Evolutionary conservation across 64 coral and sea anemone genomes (phyloP), one percentile per base, ranked within the genome.

Genomic region (Stylophora pistillata): DNA sequence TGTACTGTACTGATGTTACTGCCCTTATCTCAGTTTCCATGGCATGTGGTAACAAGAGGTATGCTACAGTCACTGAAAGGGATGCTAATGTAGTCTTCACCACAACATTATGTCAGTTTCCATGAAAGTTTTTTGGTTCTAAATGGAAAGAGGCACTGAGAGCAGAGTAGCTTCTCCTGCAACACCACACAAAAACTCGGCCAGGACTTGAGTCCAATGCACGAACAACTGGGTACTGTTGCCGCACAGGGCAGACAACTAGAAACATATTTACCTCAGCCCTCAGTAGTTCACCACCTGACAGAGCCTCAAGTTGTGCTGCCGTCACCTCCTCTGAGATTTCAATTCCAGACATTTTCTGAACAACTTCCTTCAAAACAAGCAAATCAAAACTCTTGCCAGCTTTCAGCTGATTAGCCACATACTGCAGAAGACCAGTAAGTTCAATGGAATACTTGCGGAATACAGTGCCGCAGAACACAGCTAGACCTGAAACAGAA

Each of bases 281-380:
- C 65, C 92, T 86, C 4, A 98, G 93, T 21, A 98, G 76, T 56
- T 98, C 96, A 77, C 96, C 96, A 15, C 96, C 96, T 71, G 89
- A 98, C 15, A 98, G 31, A 92, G 96, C 96, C 72, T 98, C 96
- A 28, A 98, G 56, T 29, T 98, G 96, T 9, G 89, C 88, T 28
- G 94, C 91, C 11, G 96, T 98, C 29, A 98, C 96, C 73, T 98
- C 96, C 56, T 98, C 96, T 73, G 96, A 98, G 30, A 98, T 98
- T 78, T 98, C 96, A 80, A 98, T 89, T 20, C 96, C 96, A 27
- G 96, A 98, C 96, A 98, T 98, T 78, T 95, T 98, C 87, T 98
- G 96, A 5, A 98, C 96, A 65, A 98, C 96, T 53, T 98, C 96
- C 59, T 94, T 98, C 23, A 98, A 62, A 15, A 98, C 93, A 15